phyloP scores from a whole-genome alignment of 2,888 invertebrate species.

The Empis livida region DNA sequence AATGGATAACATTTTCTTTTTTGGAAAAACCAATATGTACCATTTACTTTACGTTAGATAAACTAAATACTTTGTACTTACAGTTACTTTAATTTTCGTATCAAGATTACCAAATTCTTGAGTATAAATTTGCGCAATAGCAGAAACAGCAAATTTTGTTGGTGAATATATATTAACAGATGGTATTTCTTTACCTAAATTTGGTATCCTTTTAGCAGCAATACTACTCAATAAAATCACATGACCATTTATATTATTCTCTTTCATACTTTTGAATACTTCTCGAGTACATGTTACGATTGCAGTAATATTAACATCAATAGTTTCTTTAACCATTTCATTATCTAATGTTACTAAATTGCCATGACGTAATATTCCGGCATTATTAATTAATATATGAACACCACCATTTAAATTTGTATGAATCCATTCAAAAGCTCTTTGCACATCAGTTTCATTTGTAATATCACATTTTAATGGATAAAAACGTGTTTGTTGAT shows the following conservation, averaged over 20 bases:
- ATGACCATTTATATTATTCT: slow-evolving; percentile 27
- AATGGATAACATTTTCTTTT: too few relatives aligned
- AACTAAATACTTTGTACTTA: slow-evolving; percentile 22
- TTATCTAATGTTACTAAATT: slow-evolving; percentile 24
- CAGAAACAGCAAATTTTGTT: slow-evolving; percentile 23
- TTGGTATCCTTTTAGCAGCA: slow-evolving; percentile 13
- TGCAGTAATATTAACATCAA: slow-evolving; percentile 39
- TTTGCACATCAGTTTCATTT: slow-evolving; percentile 40
- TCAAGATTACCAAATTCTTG: slow-evolving; percentile 21
- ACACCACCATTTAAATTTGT: slow-evolving; percentile 38
- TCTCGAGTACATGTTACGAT: slow-evolving; percentile 37
- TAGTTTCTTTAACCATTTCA: slow-evolving; percentile 22
- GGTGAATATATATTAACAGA: slow-evolving; percentile 20
- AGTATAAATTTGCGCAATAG: slow-evolving; percentile 20
- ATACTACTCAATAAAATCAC: slow-evolving; percentile 31
- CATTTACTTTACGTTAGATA: too few relatives aligned
- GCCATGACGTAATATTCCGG: slow-evolving; percentile 35
- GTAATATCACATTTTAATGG: slow-evolving; percentile 36
- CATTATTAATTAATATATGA: slow-evolving; percentile 48
- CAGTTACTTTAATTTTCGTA: slow-evolving; percentile 20
- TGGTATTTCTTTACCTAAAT: slow-evolving; percentile 8
- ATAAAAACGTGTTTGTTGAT: slow-evolving; percentile 20
- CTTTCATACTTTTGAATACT: slow-evolving; percentile 39
- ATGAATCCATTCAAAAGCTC: slow-evolving; percentile 41
- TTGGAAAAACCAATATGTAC: too few relatives aligned